These are phyloP conservation scores for Panonychus citri DNA, from an alignment of 1,140 invertebrate species.

Conservation along the genomic window DNA sequence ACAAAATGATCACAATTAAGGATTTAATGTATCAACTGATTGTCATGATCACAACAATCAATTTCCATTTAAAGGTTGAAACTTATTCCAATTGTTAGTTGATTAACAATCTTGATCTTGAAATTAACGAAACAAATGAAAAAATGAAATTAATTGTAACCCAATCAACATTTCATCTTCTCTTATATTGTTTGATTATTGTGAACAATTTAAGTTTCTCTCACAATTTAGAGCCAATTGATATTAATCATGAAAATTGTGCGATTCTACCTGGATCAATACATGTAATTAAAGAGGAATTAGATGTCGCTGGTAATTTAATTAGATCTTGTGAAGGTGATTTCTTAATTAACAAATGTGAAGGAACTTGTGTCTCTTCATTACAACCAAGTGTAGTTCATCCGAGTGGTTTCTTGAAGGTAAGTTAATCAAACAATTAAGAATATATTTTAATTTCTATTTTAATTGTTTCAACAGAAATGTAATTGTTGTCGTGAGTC, in stretches of 20 bases:
- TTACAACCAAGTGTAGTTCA: slow-evolving; percentile 66
- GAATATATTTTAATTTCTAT: background rate
- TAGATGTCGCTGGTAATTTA: slow-evolving; percentile 49
- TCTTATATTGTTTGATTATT: too few relatives aligned
- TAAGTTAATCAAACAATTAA: slow-evolving; percentile 20
- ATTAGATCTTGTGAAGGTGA: slow-evolving; percentile 62
- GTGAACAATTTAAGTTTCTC: too few relatives aligned
- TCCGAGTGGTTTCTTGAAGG: slow-evolving; percentile 66
- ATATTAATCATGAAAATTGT: background rate
- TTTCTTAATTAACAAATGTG: slow-evolving; percentile 43
- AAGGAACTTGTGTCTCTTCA: slow-evolving; percentile 66
- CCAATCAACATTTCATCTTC: too few relatives aligned
- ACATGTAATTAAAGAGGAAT: slow-evolving; percentile 63
- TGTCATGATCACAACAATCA: too few relatives aligned
- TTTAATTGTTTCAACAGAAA: slow-evolving; percentile 33
- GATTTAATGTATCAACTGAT: too few relatives aligned
- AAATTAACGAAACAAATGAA: too few relatives aligned
- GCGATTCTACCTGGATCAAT: slow-evolving; percentile 39
- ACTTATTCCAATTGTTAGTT: too few relatives aligned
- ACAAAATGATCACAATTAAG: too few relatives aligned
- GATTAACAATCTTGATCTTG: too few relatives aligned
- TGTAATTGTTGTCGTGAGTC: slow-evolving; percentile 73
- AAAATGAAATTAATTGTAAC: too few relatives aligned
- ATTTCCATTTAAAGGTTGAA: too few relatives aligned
- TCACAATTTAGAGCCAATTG: too few relatives aligned